phyloP scores from a whole-genome alignment of 2,113 vertebrate genomes.

The Myanophis thanlyinensis region DNA sequence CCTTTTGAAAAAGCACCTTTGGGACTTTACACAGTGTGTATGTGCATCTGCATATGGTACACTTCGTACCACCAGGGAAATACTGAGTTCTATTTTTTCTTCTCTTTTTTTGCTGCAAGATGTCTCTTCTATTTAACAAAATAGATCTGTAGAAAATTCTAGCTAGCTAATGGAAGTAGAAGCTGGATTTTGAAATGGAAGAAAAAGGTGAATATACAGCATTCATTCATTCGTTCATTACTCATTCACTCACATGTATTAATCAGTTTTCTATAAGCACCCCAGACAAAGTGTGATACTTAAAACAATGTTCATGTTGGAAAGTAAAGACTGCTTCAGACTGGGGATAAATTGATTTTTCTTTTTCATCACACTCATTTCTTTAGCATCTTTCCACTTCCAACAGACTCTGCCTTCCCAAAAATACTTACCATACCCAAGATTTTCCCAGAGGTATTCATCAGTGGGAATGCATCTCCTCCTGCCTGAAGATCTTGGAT shows the following conservation, averaged over 20 bases:
- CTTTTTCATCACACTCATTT: not conserved
- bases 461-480: constrained; percentile 84
- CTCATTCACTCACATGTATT: not conserved
- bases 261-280: not conserved
- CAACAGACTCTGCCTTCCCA: not conserved
- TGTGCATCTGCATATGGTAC: not conserved
- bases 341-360: not conserved
- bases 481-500: constrained; percentile 74
- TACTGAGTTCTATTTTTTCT: not conserved
- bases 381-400: not conserved
- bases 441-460: constrained; percentile 73
- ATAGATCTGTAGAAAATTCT: not conserved
- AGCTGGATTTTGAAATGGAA: not conserved
- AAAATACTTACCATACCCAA: constrained; percentile 81
- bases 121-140: not conserved
- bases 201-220: not conserved
- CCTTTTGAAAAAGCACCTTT: no score
- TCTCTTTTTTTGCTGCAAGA: not conserved
- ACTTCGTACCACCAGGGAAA: not conserved
- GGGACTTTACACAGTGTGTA: not conserved
- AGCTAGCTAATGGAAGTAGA: not conserved
- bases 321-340: not conserved
- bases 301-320: not conserved
- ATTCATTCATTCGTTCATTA: not conserved
- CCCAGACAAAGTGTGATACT: not conserved